Evolutionary conservation across 2,888 invertebrate genomes (phyloP).

Genomic region (Xiphydria camelus): DNA sequence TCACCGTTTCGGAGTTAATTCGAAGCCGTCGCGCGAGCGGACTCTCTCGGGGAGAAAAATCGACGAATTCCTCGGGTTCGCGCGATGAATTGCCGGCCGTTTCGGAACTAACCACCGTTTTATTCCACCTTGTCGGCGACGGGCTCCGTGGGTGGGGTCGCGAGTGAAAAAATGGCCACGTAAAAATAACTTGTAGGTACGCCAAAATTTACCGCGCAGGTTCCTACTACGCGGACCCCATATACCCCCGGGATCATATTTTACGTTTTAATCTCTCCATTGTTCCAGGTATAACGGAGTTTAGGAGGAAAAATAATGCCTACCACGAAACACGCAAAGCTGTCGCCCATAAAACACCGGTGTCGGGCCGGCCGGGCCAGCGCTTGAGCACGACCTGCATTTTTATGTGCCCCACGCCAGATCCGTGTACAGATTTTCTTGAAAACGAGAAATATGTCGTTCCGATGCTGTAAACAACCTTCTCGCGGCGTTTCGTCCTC

Average conservation of each 20-base stretch:
- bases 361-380: constrained; percentile 39
- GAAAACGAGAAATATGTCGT: constrained; percentile 41
- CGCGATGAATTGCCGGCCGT: no score
- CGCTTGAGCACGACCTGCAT: constrained; percentile 53
- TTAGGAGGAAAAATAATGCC: constrained; percentile 57
- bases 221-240: constrained; percentile 25
- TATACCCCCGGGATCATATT: constrained; percentile 52
- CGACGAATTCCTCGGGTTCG: no score
- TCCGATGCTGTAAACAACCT: constrained; percentile 36
- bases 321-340: constrained; percentile 56
- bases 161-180: constrained; percentile 17
- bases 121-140: no score
- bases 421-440: constrained; percentile 51
- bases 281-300: constrained; percentile 57
- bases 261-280: constrained; percentile 58
- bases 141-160: no score
- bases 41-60: no score
- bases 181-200: constrained; percentile 21
- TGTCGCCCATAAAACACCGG: constrained; percentile 54
- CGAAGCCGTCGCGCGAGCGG: no score
- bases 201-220: constrained; percentile 15
- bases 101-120: no score
- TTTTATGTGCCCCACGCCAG: constrained; percentile 51
- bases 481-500: constrained; percentile 3
- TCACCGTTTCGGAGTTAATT: no score